These are phyloP conservation scores for Drosophila cardini DNA, from an alignment of 1,140 invertebrate genomes.

Conservation along the genomic window DNA sequence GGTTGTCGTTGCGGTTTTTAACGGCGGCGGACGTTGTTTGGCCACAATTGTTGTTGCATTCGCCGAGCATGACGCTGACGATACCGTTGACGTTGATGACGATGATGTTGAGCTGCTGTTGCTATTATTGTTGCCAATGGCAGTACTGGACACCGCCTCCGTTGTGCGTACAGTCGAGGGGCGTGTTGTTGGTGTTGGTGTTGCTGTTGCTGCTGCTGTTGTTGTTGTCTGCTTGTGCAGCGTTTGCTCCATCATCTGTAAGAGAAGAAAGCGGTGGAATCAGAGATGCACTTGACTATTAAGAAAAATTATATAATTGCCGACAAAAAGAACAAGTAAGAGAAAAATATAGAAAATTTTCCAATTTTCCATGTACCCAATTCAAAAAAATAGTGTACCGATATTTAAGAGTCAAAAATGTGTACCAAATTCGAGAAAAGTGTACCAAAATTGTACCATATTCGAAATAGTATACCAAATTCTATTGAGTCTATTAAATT, in stretches of 20 bases:
- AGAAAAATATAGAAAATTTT: no score
- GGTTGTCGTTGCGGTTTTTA: slow-evolving; percentile 76
- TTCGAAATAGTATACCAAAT: no score
- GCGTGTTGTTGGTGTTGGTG: not conserved
- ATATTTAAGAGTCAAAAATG: no score
- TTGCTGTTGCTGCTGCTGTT: slow-evolving; percentile 39
- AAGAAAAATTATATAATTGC: no score
- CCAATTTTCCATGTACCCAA: no score
- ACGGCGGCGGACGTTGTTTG: slow-evolving; percentile 72
- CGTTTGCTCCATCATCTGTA: slow-evolving; percentile 73
- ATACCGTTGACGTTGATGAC: slow-evolving; percentile 54
- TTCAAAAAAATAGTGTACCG: no score
- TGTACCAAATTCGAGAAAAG: no score
- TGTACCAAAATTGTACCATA: no score
- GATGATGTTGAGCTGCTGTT: slow-evolving; percentile 54
- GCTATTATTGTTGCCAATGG: slow-evolving; percentile 14
- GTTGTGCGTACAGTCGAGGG: slow-evolving; percentile 16
- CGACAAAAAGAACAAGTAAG: no score
- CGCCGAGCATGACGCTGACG: slow-evolving; percentile 69
- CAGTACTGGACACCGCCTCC: slow-evolving; percentile 56
- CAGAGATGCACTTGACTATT: no score
- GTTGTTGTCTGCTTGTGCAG: slow-evolving; percentile 66
- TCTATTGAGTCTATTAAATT: no score
- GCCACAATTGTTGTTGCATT: slow-evolving; percentile 56
- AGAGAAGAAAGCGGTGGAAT: not conserved